Evolutionary conservation across 2,113 vertebrate species (phyloP), one percentile per base, ranked within the genome.

Genomic region (Callipepla squamata): DNA sequence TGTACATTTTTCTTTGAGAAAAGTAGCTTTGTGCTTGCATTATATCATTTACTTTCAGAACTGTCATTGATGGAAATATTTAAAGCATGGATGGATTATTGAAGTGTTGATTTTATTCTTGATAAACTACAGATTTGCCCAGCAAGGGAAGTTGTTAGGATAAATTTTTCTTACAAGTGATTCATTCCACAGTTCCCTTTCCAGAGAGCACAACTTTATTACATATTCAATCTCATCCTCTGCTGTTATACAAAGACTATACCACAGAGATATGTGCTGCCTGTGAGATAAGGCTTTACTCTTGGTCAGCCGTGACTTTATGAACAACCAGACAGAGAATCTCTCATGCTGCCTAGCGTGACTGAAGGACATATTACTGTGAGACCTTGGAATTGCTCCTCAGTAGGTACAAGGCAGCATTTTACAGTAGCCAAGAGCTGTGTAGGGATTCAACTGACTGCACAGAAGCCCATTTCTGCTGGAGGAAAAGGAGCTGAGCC

Each of bases 81-180:
- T 89, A 80, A 91, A 48, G 47, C 82, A 51, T 65, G 65, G 76
- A 25, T 91, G 76, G 23, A 85, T 95, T 90, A 91, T 67, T 92
- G 87, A 94, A 91, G 76, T 92, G 63, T 87, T 92, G 81, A 80
- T 91, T 95, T 96, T 91, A 80, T 85, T 95, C 72, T 90, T 96
- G 85, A 88, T 78, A 83, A 75, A 30, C 38, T 74, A 51, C 34
- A 1, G 3, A 77, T 89, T 85, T 32, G 0, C 59, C 15, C 48
- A 57, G 76, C 42, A 91, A 72, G 91, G 68, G 48, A 94, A 83
- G 90, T 67, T 15, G 25, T 80, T 68, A 67, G 59, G 69, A 80
- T 74, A 42, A 13, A 16, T 38, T 84, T 89, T 94, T 74, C 32
- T 90, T 84, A 55, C 69, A 7, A 44, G 25, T 40, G 73, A 40